Conservation (phyloP, 1,140 invertebrate species). For the Calliopsis andreniformis region DNA sequence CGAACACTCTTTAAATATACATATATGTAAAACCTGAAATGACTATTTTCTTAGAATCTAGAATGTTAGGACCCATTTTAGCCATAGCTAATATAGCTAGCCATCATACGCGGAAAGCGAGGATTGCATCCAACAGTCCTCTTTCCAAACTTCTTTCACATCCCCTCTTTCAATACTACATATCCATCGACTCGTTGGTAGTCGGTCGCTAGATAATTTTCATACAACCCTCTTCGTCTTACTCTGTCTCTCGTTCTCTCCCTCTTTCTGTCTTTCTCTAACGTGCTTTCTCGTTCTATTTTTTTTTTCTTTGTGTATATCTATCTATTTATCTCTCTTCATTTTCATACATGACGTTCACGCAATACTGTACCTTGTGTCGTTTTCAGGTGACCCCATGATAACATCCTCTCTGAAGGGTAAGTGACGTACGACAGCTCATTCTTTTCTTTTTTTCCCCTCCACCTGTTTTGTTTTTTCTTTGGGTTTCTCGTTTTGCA, state of each 20-base stretch:
- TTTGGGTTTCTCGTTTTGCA: background rate
- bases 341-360: slow-evolving; percentile 63
- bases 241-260: background rate
- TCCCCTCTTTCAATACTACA: too few relatives aligned
- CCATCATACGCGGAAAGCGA: too few relatives aligned
- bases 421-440: slow-evolving; percentile 76
- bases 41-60: too few relatives aligned
- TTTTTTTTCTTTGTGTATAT: background rate
- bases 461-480: slow-evolving; percentile 35
- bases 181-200: background rate
- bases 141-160: too few relatives aligned
- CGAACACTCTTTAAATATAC: too few relatives aligned
- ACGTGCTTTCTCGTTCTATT: too few relatives aligned
- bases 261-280: slow-evolving; percentile 11
- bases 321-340: slow-evolving; percentile 43
- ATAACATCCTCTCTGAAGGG: slow-evolving; percentile 82
- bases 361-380: slow-evolving; percentile 77
- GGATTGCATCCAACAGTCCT: too few relatives aligned
- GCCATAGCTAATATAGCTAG: too few relatives aligned
- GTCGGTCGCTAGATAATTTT: background rate
- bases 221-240: background rate
- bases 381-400: slow-evolving; percentile 82
- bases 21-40: too few relatives aligned
- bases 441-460: slow-evolving; percentile 64
- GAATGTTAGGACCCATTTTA: too few relatives aligned